Evolutionary conservation across 2,797 vertebrate species (phyloP).

Genomic region (Nasua narica): DNA sequence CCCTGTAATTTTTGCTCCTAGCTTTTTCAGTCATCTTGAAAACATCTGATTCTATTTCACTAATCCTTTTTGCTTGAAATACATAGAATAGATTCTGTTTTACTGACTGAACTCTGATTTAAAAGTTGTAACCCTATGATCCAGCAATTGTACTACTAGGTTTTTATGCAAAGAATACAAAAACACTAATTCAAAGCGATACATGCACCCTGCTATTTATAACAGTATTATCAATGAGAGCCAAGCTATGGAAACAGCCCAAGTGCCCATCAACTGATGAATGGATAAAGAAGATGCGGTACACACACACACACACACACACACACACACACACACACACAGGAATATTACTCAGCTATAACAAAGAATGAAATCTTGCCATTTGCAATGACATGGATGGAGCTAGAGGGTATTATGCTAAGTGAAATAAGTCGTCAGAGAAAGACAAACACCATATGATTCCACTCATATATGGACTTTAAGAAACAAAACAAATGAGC

Average conservation of each 20-base stretch:
- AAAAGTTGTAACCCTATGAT: not conserved
- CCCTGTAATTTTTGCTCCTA: not conserved
- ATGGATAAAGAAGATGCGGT: not conserved
- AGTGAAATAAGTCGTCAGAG: not conserved
- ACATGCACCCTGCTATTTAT: not conserved
- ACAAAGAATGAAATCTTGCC: not conserved
- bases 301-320: too few species aligned
- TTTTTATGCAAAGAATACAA: not conserved
- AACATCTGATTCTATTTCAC: not conserved
- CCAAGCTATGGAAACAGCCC: not conserved
- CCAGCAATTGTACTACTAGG: too few species aligned
- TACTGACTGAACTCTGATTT: not conserved
- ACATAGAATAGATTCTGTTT: not conserved
- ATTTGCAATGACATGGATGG: not conserved
- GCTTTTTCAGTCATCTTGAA: not conserved
- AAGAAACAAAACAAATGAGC: not conserved
- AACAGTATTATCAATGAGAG: not conserved
- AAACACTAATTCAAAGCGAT: not conserved
- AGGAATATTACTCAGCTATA: not conserved
- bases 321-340: not conserved
- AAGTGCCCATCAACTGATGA: not conserved
- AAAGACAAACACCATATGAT: not conserved
- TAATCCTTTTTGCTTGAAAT: not conserved
- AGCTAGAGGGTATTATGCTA: not conserved
- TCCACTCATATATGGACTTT: not conserved